Conservation (phyloP, 2,113 vertebrate species). For the Felis chaus region DNA sequence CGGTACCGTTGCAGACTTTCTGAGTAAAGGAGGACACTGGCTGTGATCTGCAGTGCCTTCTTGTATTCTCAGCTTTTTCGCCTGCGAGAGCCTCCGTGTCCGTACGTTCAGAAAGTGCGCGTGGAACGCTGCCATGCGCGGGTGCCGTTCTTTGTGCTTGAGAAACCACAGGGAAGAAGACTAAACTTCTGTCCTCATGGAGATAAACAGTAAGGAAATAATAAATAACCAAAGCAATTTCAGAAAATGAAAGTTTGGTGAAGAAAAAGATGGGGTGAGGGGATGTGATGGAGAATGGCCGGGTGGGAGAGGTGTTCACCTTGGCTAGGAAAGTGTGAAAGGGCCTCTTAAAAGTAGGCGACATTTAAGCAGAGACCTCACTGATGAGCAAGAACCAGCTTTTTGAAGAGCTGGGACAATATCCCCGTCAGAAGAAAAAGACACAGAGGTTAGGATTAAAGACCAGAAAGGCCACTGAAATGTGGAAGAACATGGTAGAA, state of each 20-base stretch:
- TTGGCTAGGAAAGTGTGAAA: not conserved
- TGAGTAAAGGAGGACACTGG: not conserved
- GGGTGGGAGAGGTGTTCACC: not conserved
- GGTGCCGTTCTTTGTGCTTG: not conserved
- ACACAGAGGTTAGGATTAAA: not conserved
- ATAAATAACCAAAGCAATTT: not conserved
- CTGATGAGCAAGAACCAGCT: not conserved
- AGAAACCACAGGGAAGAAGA: too few relatives aligned
- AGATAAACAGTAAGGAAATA: not conserved
- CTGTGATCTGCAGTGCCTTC: not conserved
- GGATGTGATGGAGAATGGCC: not conserved
- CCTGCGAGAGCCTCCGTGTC: not conserved
- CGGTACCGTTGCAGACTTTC: not conserved
- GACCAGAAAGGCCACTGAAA: not conserved
- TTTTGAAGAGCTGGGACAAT: not conserved
- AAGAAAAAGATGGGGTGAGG: not conserved
- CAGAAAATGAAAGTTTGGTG: not conserved
- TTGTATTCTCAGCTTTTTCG: not conserved
- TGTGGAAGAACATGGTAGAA: accelerated
- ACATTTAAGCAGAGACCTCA: not conserved
- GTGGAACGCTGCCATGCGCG: accelerated
- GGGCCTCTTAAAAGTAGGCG: not conserved
- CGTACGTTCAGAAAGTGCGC: accelerated
- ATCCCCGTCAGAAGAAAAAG: not conserved
- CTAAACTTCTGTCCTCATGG: not conserved